Percentiles rank a stretch among this genome's conserved stretches.
Evolutionary conservation across 2,113 vertebrate species (phyloP).

Genomic region (Anolis carolinensis): DNA sequence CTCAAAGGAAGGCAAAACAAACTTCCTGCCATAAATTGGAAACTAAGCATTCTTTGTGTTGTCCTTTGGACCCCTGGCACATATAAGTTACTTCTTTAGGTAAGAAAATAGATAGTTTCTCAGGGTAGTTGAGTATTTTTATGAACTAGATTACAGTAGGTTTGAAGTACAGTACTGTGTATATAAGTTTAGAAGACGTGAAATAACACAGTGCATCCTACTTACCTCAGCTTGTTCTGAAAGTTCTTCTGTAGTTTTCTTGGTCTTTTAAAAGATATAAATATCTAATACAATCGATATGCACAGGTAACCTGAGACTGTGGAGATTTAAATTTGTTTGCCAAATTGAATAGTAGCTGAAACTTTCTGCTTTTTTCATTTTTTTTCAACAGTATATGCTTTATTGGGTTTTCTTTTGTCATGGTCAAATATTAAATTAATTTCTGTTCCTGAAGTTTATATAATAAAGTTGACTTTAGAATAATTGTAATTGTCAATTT

Average conservation of each 20-base stretch:
- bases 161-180: not conserved
- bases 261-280: constrained; percentile 37
- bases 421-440: constrained; percentile 59
- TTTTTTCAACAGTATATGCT: constrained; percentile 42
- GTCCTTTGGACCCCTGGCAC: too few relatives aligned
- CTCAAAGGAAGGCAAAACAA: too few relatives aligned
- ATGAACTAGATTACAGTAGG: not conserved
- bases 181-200: not conserved
- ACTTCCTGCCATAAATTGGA: too few relatives aligned
- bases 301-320: constrained; percentile 31
- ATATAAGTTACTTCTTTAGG: too few relatives aligned
- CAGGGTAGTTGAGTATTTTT: not conserved
- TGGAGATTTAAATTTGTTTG: constrained; percentile 50
- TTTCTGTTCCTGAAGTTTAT: constrained; percentile 54
- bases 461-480: constrained; percentile 52
- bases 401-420: constrained; percentile 59
- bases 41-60: too few relatives aligned
- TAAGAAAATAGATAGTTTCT: too few relatives aligned
- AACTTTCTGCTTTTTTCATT: constrained; percentile 49
- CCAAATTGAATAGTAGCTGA: constrained; percentile 28
- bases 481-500: constrained; percentile 70
- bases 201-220: not conserved
- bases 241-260: constrained; percentile 33
- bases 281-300: constrained; percentile 44
- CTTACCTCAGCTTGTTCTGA: constrained; percentile 33